Evolutionary conservation across 2,797 vertebrate species (phyloP).

Genomic region (Pangasius sanitwongsei): DNA sequence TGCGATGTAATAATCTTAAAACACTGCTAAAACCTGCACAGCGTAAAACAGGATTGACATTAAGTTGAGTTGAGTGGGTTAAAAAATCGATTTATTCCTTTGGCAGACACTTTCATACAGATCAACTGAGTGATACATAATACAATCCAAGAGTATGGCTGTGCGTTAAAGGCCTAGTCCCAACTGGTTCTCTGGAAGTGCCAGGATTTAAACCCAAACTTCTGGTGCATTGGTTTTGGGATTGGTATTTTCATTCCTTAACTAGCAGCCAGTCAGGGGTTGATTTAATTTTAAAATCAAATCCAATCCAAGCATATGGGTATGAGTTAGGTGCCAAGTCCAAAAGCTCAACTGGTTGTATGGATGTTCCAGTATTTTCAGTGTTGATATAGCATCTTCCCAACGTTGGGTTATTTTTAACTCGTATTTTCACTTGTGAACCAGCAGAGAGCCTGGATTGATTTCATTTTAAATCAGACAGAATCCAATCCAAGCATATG

Average conservation of each 20-base stretch:
- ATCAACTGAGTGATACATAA: background rate
- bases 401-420: background rate
- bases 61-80: background rate
- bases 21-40: background rate
- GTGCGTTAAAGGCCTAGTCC: background rate
- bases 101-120: background rate
- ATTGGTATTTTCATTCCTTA: background rate
- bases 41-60: background rate
- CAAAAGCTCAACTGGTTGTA: background rate
- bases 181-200: background rate
- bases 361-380: background rate
- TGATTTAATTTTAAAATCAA: background rate
- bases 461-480: background rate
- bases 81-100: background rate
- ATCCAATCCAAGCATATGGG: background rate
- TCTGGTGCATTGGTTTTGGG: background rate
- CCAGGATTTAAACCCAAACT: background rate
- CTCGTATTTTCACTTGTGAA: background rate
- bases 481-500: background rate
- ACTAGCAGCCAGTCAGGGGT: background rate
- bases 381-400: background rate
- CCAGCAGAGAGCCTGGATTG: background rate
- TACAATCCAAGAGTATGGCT: background rate
- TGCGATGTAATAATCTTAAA: background rate
- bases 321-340: background rate